Evolutionary conservation across 2,113 vertebrate genomes (phyloP), one percentile per base, ranked within the genome.

Genomic region (Picathartes gymnocephalus): DNA sequence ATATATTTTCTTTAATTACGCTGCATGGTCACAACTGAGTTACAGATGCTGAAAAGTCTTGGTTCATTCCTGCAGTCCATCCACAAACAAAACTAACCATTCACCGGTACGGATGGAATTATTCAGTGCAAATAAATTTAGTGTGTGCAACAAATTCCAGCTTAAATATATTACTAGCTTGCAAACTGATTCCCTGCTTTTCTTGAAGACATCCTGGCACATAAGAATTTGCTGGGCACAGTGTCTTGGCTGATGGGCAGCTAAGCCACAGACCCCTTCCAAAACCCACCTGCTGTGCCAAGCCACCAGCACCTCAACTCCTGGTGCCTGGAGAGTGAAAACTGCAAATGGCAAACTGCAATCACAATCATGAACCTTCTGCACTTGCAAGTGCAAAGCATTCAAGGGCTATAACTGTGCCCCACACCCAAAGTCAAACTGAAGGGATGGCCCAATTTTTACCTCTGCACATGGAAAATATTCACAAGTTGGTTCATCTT

Each of bases 371-470:
- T 9, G 10, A 71, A 23, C 39, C 39, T 90, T 73, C 56, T 61
- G 20, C 7, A 2, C 17, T 9, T 84, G 78, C 30, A 42, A 88
- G 24, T 0, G 2, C 24, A 68, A 72, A 77, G 22, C 19, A 5
- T 48, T 17, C 2, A 1, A 40, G 54, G 33, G 28, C 6, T 8
- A 2, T 18, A 47, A 53, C 17, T 0, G 0, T 31, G 40, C 13
- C 8, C 3, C 56, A 37, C 8, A 25, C 3, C 24, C 39, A 33
- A 45, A 4, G 18, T 22, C 33, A 28, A 11, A 50, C 25, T 28
- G 25, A 16, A 82, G 14, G 39, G 12, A 1, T n/a, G 39, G 1
- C 2, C 37, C 39, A 31, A 12, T 70, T 68, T 76, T 53, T 22
- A 61, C 15, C 19, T 77, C 69, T 65, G n/a, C 15, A 58, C 28